Base-by-base conservation (phyloP, 2,888 invertebrate genomes). In the Lampropteryx suffumata region DNA sequence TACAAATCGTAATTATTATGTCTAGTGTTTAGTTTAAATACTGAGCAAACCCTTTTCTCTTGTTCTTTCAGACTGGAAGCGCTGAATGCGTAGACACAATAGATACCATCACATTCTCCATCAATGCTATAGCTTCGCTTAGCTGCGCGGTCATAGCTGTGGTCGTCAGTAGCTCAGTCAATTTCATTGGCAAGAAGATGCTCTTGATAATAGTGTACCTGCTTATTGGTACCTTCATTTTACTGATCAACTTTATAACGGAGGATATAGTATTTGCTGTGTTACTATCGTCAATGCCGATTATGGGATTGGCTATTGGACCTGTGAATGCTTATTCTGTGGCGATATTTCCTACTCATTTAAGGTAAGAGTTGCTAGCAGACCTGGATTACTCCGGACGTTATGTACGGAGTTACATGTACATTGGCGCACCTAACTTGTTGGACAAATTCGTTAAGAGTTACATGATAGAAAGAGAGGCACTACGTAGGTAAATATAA, bases 321-420 rank as follows among this genome's bases (percentile, higher is more conserved):
- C 86, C 90, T 0, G 70, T 89, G 0, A 91, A 89, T 54, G 87
- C 90, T 0, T 90, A 74, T 59, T 76, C 84, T 33, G 85, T 90
- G 3, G 82, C 84, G 57, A 80, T 89, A 46, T 90, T 90, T 39
- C 91, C 91, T 0, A 90, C 90, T 1, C 63, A 85, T 65, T 74
- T 89, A 36, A 85, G 91, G 90, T 90, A 60, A 67, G n/a, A n/a
- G n/a, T n/a, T n/a, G n/a, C n/a, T n/a, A n/a, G n/a, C n/a, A n/a
- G n/a, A n/a, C n/a, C n/a, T n/a, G n/a, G n/a, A n/a, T n/a, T n/a
- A n/a, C n/a, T n/a, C n/a, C n/a, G n/a, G n/a, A n/a, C n/a, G n/a
- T n/a, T n/a, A n/a, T n/a, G n/a, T n/a, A n/a, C n/a, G n/a, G n/a
- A n/a, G n/a, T n/a, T n/a, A n/a, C n/a, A n/a, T n/a, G n/a, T n/a